Evolutionary conservation across 1,140 invertebrate genomes (phyloP), one percentile per base, ranked within the genome.

Genomic region (Megalonaias nervosa): DNA sequence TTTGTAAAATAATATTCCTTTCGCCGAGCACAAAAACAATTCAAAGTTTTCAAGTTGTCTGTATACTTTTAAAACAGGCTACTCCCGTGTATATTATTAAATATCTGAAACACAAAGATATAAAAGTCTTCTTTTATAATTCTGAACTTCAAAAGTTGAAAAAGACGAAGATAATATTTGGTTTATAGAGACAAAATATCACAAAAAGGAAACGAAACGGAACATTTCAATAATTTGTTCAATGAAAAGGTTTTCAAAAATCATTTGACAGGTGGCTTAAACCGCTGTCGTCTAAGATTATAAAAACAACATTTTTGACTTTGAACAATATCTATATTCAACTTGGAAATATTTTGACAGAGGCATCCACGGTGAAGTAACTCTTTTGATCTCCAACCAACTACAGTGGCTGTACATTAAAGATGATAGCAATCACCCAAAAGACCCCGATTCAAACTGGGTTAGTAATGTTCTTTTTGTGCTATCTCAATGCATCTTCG

Each of bases 1-100:
- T 21, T 65, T 65, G n/a, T 21, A 21, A 65, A 65, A 65, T 31
- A 31, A 31, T 31, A 65, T 15, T 6, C n/a, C 12, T 65, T 65
- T 65, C 23, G 38, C 5, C 64, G 9, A 19, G 16, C 64, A 38
- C 21, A 75, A 19, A 38, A 75, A 75, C 73, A 69, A 16, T 75
- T 59, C 48, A 67, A 55, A 23, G 19, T 57, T 75, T 75, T 75
- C 67, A 67, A 61, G 48, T 75, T 38, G 68, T 26, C 19, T 38
- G 19, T 61, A 26, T 57, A 38, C 74, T 79, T 74, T 67, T 62
- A 61, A 60, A 59, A 57, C 73, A 75, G 21, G 66, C n/a, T 59
- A 75, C 38, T 48, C 67, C 38, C 12, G 19, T n/a, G 69, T 55
- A 67, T 21, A 21, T 19, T 1, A 26, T 65, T 15, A n/a, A 26